phyloP scores from a whole-genome alignment of 2,888 invertebrate species.

The Andrena minutula region DNA sequence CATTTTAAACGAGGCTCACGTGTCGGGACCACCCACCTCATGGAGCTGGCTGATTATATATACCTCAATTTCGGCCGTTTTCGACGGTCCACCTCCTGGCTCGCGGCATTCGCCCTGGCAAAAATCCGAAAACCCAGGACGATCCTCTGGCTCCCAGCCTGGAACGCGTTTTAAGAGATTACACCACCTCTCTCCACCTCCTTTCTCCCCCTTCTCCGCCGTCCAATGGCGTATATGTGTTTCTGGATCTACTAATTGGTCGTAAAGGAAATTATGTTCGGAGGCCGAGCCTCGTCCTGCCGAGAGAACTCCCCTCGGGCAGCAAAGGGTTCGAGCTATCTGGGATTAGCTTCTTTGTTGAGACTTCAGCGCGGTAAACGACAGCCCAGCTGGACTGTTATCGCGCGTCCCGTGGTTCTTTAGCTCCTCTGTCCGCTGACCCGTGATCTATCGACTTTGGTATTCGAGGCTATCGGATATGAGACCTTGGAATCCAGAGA shows the following conservation, averaged over 20 bases:
- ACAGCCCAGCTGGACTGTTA: not conserved
- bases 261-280: conserved; percentile 76
- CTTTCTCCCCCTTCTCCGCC: not conserved
- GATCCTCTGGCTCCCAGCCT: conserved; percentile 31
- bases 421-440: not conserved
- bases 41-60: conserved; percentile 70
- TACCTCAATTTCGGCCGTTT: conserved; percentile 64
- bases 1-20: conserved; percentile 78
- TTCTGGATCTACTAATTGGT: conserved; percentile 79
- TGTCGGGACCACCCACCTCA: conserved; percentile 79
- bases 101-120: conserved; percentile 50
- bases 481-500: not conserved
- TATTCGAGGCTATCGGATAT: no score
- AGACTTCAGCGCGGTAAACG: conserved; percentile 34
- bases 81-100: conserved; percentile 50
- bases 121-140: conserved; percentile 52
- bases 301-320: conserved; percentile 39
- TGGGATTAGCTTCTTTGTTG: conserved; percentile 61
- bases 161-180: conserved; percentile 54
- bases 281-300: conserved; percentile 39
- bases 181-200: not conserved
- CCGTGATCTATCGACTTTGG: not conserved
- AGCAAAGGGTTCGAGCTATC: conserved; percentile 20
- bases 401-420: not conserved
- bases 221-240: conserved; percentile 68